Evolutionary conservation across 2,113 vertebrate species (phyloP).

Genomic region (Embiotoca jacksoni): DNA sequence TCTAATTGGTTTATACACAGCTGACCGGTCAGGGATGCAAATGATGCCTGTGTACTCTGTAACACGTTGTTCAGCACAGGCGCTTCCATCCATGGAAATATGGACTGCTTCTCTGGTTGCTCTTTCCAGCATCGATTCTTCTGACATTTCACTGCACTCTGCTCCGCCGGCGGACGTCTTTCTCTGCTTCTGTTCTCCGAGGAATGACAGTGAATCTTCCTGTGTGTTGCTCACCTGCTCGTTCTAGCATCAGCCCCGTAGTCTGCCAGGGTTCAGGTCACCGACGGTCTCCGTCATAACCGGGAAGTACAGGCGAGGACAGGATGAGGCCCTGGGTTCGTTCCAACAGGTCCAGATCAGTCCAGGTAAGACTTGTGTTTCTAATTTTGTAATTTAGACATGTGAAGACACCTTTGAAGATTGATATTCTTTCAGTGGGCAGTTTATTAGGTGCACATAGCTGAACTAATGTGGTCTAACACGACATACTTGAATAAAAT

Average conservation of each 20-base stretch:
- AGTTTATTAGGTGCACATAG: no score
- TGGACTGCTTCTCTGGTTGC: constrained; percentile 48
- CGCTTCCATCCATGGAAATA: constrained; percentile 57
- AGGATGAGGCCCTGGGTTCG: constrained; percentile 79
- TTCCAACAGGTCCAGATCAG: constrained; percentile 72
- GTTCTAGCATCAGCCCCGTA: background rate
- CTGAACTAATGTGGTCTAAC: no score
- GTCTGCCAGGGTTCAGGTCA: constrained; percentile 1
- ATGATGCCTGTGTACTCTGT: constrained; percentile 40
- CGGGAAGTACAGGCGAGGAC: constrained; percentile 21
- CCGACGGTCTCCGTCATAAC: constrained; percentile 6
- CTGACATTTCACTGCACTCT: constrained; percentile 4
- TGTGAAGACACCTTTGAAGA: background rate
- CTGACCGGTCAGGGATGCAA: constrained; percentile 52
- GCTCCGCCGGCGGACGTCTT: background rate
- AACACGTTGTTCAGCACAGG: constrained; percentile 48
- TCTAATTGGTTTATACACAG: constrained; percentile 71
- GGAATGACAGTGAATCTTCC: constrained; percentile 9
- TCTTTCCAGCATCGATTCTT: constrained; percentile 69
- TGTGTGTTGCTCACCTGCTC: constrained; percentile 7
- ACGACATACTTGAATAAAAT: no score
- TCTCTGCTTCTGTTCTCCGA: constrained; percentile 18
- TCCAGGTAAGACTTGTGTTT: constrained; percentile 64
- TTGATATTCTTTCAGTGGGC: no score
- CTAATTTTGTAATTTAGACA: background rate